Evolutionary conservation across 2,797 vertebrate genomes (phyloP).

Genomic region (Lepus oiostolus): DNA sequence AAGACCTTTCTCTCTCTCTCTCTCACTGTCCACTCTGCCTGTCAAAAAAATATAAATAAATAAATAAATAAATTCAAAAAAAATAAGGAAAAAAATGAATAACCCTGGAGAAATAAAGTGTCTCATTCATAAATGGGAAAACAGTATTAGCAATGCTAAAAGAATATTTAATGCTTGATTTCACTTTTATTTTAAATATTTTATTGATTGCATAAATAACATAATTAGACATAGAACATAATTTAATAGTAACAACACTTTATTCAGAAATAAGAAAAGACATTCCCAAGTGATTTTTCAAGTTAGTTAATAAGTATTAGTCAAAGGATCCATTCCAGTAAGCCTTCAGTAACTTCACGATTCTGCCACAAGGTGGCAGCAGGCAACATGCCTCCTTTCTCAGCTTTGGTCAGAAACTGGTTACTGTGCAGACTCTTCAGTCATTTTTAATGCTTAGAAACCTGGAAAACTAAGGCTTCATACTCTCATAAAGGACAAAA

Average conservation of each 20-base stretch:
- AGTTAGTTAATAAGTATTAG: not conserved
- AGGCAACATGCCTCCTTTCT: not conserved
- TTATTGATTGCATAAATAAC: not conserved
- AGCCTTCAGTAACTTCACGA: not conserved
- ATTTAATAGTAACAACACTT: not conserved
- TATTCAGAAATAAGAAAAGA: not conserved
- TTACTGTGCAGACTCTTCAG: fast-evolving
- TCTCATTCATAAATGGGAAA: not conserved
- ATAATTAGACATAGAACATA: not conserved
- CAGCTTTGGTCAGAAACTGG: not conserved
- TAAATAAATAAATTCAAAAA: too few relatives aligned
- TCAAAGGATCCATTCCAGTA: not conserved
- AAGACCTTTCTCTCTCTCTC: too few relatives aligned
- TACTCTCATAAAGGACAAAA: not conserved
- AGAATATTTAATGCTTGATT: not conserved
- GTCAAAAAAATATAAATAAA: too few relatives aligned
- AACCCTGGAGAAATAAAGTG: slow-evolving; percentile 11
- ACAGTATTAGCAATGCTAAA: not conserved
- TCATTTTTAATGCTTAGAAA: not conserved
- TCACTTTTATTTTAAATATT: not conserved
- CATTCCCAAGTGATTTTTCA: slow-evolving; percentile 34
- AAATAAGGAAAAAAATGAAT: not conserved
- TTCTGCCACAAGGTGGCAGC: slow-evolving; percentile 75
- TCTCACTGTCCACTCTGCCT: too few relatives aligned
- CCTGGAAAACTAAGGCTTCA: not conserved